Base-by-base conservation (phyloP, 2,888 invertebrate species). In the Nemapogon koenigi region DNA sequence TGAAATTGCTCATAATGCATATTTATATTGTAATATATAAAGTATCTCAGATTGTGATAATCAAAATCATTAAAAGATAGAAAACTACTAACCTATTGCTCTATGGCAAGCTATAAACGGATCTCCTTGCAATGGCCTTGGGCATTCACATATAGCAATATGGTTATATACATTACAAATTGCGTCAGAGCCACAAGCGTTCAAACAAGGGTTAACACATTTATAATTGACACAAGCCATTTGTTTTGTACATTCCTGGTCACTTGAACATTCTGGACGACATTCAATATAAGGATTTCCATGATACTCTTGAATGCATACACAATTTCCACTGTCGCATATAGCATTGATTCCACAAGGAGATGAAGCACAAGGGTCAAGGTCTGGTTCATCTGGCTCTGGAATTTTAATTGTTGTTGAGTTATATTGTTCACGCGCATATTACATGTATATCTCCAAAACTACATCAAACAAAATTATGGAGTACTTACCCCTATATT, bases 131-230 rank as follows among this genome's bases (percentile, higher is more conserved):
- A 86, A 86, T 31, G 88, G 87, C 10, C 80, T 61, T 11, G 84
- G 83, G 59, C 91, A 92, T 43, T 85, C 84, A 59, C 92, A 92
- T 44, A 86, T 85, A 2, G 91, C 90, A 26, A 87, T 83, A 53
- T 91, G 91, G 57, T 89, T 88, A 46, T 88, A 83, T 2, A 90
- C 89, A 43, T 86, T 82, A 55, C 91, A 92, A 44, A 86, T 70
- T 26, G 91, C 87, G 55, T 86, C 85, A 4, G 70, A 43, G 3
- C 88, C 90, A 54, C 91, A 91, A 4, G 85, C 79, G 31, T 87
- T 84, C 14, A 81, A 82, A 54, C 91, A 91, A 11, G 91, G 90
- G 62, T 91, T 84, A 29, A 82, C 67, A 60, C 91, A 91, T 65
- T 88, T 88, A 52, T 86, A 83, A 53, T 83, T 85, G 28, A 85